phyloP scores from a whole-genome alignment of 2,113 vertebrate species.

The Dromaius novaehollandiae region DNA sequence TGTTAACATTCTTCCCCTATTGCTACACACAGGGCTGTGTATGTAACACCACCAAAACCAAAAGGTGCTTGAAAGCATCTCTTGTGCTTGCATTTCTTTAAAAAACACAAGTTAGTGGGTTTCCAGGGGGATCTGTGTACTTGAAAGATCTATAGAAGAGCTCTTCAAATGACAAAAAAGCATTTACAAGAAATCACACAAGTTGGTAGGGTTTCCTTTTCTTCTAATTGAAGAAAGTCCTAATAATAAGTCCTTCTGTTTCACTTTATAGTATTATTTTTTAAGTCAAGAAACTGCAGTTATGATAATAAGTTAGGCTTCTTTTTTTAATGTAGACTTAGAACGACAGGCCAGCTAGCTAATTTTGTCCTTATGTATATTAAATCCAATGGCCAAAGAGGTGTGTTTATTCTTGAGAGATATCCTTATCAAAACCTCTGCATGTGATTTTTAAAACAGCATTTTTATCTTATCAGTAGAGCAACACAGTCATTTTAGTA shows the following conservation, averaged over 20 bases:
- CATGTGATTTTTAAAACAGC: neutral
- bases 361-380: neutral
- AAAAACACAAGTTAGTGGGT: neutral
- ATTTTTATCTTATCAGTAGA: neutral
- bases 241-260: neutral
- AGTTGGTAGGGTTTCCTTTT: neutral
- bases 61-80: neutral
- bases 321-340: neutral
- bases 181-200: neutral
- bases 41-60: neutral
- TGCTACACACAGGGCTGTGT: neutral
- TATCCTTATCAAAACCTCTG: neutral
- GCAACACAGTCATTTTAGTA: neutral
- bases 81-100: neutral
- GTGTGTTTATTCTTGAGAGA: neutral
- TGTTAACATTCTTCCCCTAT: neutral
- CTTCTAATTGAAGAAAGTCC: neutral
- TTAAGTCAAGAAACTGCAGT: constrained; percentile 6
- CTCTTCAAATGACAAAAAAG: neutral
- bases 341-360: neutral
- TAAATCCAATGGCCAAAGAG: neutral
- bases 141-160: neutral
- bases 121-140: neutral
- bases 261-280: neutral
- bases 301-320: neutral